Evolutionary conservation across 2,113 vertebrate genomes (phyloP), one percentile per base, ranked within the genome.

Genomic region (Rhinopomastus cyanomelas): DNA sequence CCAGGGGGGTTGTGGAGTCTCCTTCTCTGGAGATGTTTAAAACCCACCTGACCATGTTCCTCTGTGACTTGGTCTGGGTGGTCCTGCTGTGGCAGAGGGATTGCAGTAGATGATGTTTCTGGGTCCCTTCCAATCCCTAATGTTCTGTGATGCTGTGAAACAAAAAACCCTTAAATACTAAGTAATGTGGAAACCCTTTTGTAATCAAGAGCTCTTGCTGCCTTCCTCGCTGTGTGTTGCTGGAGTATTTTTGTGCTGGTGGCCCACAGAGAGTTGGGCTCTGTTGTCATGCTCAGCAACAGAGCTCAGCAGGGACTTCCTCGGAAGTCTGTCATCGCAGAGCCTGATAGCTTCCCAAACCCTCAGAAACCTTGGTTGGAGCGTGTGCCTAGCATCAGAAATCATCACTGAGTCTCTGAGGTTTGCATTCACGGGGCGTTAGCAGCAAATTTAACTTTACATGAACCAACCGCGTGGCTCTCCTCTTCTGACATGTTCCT

Each of bases 381-480:
- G 32, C 16, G 14, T 53, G 44, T 46, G n/a, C 23, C 32, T 27
- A 22, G 53, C 29, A 56, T 49, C 1, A 9, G 22, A 66, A 77
- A 80, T 60, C 17, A 85, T 52, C 85, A 78, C 25, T 71, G 32
- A 15, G 46, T 81, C 71, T 93, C n/a, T 26, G 61, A 82, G 25
- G 55, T 92, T 92, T 84, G 69, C 93, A 85, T 86, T 81, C 11
- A 6, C 36, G 22, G 34, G 61, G 67, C 42, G 80, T 87, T 86
- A 78, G 5, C 30, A 91, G 73, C 10, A 91, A 88, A 92, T 91
- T 79, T 93, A 87, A 83, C 92, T 88, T 93, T 55, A 73, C 46
- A 62, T 89, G 90, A 95, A 89, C 82, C 9, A 62, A 95, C 30
- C 27, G 51, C 32, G 82, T 56, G 36, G 49, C 65, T 85, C 55